These are phyloP conservation scores for Equus przewalskii DNA, from an alignment of 2,113 vertebrate genomes.

Conservation along the genomic window DNA sequence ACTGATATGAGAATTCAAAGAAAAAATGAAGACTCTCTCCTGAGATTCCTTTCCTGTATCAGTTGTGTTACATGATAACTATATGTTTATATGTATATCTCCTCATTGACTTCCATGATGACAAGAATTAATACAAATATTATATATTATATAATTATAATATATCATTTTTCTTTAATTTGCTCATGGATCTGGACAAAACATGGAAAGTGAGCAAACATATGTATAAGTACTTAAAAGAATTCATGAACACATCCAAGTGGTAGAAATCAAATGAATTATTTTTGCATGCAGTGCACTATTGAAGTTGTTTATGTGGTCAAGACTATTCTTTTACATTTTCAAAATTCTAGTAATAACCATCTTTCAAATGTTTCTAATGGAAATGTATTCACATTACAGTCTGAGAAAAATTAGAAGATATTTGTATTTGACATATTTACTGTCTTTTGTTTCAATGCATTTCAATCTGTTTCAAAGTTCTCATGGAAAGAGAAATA, in stretches of 20 bases:
- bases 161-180: neutral
- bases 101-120: neutral
- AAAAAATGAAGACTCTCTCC: neutral
- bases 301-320: neutral
- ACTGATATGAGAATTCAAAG: neutral
- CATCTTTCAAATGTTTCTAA: neutral
- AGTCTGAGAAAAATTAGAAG: neutral
- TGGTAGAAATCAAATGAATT: neutral
- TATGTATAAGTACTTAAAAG: neutral
- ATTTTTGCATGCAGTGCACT: neutral
- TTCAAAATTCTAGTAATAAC: conserved; percentile 15
- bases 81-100: neutral
- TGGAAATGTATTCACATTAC: neutral
- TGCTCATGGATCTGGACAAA: neutral
- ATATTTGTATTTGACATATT: neutral
- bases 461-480: neutral
- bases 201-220: neutral
- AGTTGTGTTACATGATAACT: neutral
- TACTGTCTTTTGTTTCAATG: neutral
- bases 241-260: neutral
- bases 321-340: neutral
- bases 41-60: neutral
- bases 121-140: neutral
- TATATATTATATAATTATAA: neutral
- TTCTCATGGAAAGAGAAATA: neutral